Base-by-base conservation (phyloP, 2,113 vertebrate genomes). In the Psephotus haematonotus region DNA sequence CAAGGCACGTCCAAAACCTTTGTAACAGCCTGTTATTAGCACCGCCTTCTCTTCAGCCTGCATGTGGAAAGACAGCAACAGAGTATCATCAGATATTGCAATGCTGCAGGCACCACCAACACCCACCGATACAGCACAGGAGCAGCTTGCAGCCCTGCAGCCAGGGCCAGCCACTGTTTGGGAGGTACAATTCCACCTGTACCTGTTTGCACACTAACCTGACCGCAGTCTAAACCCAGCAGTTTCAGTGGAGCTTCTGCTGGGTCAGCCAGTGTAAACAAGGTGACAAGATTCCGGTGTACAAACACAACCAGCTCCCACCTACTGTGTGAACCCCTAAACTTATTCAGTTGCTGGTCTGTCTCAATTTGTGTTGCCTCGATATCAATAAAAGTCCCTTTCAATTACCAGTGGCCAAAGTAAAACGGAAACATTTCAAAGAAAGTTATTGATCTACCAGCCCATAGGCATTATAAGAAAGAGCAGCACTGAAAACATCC, bases 11-110 rank as follows among this genome's bases (percentile, higher is more conserved):
- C 99, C 99, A 88, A 99, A 99, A 11, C 99, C 98, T 72, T 96
- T 97, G 97, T 99, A 98, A 68, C 99, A 99, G 63, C 99, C 99
- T 18, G 99, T 99, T 70, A 99, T 95, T 4, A 99, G 93, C 75
- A 99, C 98, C 0, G 97, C 97, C 96, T 98, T 99, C 6, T 98
- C 98, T 28, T 97, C 94, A 63, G 97, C 97, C 99, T 99, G 67
- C 12, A n/a, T 47, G 68, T 11, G 35, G 37, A 81, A 87, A 80
- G n/a, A 79, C 7, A 94, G 6, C 4, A 79, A 67, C 0, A 86
- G 0, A 2, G 4, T 2, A 81, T 4, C 25, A 74, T 39, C n/a
- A 92, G 69, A 71, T 28, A 65, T 0, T 9, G 47, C 62, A 71
- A 16, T 11, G 18, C 28, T 44, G 39, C 17, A 39, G 25, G 57